phyloP scores from a whole-genome alignment of 2,113 vertebrate species.

The Nothocercus julius region DNA sequence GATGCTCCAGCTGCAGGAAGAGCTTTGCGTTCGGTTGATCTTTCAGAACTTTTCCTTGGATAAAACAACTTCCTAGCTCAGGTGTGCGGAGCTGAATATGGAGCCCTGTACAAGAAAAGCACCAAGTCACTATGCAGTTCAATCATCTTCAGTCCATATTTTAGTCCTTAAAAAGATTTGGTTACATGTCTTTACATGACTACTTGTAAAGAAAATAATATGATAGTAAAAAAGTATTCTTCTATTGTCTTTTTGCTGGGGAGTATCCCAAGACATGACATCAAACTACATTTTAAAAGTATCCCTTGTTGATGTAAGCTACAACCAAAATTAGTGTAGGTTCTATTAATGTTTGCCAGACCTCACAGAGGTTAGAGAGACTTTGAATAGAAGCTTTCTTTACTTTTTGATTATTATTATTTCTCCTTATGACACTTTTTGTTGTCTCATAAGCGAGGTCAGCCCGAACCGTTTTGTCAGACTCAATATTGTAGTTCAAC shows the following conservation, averaged over 20 bases:
- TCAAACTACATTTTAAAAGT: background rate
- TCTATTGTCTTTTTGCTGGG: background rate
- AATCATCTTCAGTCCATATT: background rate
- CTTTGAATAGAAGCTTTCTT: conserved; percentile 77
- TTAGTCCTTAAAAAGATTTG: background rate
- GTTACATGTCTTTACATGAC: background rate
- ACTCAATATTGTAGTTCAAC: background rate
- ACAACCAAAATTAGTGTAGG: conserved; percentile 10
- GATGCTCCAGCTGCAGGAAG: background rate
- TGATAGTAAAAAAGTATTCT: background rate
- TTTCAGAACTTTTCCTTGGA: background rate
- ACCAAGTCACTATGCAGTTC: background rate
- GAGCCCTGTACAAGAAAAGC: background rate
- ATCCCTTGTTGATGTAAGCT: conserved; percentile 6
- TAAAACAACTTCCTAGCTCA: background rate
- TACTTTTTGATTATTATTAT: conserved; percentile 70
- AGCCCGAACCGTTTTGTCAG: conserved; percentile 58
- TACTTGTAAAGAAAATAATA: background rate
- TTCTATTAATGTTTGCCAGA: conserved; percentile 58
- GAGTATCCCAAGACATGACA: background rate
- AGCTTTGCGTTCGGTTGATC: background rate
- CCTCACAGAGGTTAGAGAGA: conserved; percentile 47
- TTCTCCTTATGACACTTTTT: conserved; percentile 73
- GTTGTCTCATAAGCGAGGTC: conserved; percentile 68
- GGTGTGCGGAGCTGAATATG: background rate